Evolutionary conservation across 2,113 vertebrate genomes (phyloP).

Genomic region (Rhabdomys dilectus): DNA sequence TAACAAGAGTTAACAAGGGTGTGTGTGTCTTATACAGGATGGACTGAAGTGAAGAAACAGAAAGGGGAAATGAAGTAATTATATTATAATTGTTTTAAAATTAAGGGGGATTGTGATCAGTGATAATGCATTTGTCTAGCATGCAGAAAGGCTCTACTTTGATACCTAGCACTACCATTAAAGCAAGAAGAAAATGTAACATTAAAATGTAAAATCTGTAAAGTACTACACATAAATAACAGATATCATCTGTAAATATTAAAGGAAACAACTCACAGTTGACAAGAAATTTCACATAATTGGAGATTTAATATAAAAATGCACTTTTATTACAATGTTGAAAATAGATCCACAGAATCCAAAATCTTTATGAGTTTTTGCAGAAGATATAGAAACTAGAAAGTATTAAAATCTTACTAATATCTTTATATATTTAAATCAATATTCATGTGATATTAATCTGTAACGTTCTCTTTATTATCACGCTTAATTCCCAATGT

Average conservation of each 20-base stretch:
- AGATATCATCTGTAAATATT: neutral
- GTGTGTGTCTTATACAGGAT: neutral
- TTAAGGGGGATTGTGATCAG: neutral
- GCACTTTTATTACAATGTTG: slow-evolving; percentile 9
- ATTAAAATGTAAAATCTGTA: neutral
- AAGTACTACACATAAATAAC: neutral
- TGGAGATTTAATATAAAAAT: slow-evolving; percentile 37
- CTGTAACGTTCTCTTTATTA: neutral
- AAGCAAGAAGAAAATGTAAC: neutral
- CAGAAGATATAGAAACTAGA: neutral
- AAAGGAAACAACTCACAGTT: neutral
- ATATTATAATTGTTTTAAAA: neutral
- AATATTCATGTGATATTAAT: neutral
- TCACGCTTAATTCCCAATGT: neutral
- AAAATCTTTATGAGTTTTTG: neutral
- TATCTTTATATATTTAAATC: neutral
- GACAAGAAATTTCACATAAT: neutral
- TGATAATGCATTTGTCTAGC: neutral
- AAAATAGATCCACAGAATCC: neutral
- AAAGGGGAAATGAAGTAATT: neutral
- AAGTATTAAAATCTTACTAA: neutral
- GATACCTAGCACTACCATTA: neutral
- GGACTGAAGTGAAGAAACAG: neutral
- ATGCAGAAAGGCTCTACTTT: neutral
- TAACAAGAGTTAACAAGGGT: neutral